Percentiles rank a stretch among this genome's conserved stretches.
Evolutionary conservation across 2,888 invertebrate species (phyloP).

Genomic region (Malthinus seriepunctatus): DNA sequence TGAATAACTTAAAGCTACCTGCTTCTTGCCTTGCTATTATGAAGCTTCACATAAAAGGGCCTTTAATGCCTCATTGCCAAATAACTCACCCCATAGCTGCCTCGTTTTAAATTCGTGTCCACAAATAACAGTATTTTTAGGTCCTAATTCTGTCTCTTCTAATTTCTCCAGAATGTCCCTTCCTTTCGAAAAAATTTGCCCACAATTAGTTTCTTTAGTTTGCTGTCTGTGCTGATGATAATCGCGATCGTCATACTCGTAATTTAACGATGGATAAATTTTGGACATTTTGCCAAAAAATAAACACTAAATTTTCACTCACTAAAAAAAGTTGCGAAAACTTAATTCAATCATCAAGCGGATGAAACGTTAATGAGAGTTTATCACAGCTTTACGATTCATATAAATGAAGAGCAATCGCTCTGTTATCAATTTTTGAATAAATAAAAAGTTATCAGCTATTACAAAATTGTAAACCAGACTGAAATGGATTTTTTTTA

Average conservation of each 20-base stretch:
- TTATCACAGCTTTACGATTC: slow-evolving; percentile 15
- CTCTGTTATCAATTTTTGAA: slow-evolving; percentile 11
- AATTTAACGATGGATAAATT: slow-evolving; percentile 19
- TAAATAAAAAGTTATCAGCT: slow-evolving; percentile 14
- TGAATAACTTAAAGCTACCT: no score
- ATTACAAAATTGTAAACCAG: slow-evolving; percentile 10
- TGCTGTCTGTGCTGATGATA: background rate
- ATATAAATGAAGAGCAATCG: slow-evolving; percentile 16
- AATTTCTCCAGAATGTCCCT: slow-evolving; percentile 49
- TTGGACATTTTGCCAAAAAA: slow-evolving; percentile 16
- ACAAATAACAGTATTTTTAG: slow-evolving; percentile 43
- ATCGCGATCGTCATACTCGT: slow-evolving; percentile 3
- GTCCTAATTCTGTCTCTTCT: slow-evolving; percentile 43
- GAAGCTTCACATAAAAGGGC: no score
- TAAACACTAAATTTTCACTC: background rate
- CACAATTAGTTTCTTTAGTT: slow-evolving; percentile 42
- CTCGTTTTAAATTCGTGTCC: slow-evolving; percentile 47
- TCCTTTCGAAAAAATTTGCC: slow-evolving; percentile 47
- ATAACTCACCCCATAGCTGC: slow-evolving; percentile 48
- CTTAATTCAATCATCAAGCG: background rate
- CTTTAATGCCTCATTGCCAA: no score
- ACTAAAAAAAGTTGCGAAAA: slow-evolving; percentile 2
- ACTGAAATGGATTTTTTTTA: no score
- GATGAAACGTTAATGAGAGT: slow-evolving; percentile 12
- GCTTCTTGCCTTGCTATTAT: no score